Conservation (phyloP, 92 coral and sea anemone genomes). For the Porites evermanni region DNA sequence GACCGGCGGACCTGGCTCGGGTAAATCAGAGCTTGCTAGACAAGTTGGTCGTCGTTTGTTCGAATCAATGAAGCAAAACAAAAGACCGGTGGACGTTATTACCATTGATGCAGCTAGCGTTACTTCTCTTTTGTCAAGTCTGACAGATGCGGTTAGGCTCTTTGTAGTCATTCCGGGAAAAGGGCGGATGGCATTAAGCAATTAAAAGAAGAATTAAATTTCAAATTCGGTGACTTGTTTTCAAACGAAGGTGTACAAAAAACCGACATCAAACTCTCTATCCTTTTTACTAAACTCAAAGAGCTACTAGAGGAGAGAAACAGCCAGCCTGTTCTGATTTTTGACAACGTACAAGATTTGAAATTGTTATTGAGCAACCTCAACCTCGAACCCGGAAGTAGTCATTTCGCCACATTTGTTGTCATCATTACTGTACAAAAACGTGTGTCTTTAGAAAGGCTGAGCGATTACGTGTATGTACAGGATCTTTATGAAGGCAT, state of each 20-base stretch:
- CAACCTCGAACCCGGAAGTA: constrained; percentile 74
- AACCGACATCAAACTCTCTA: constrained; percentile 52
- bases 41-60: constrained; percentile 75
- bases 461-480: constrained; percentile 43
- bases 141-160: constrained; percentile 68
- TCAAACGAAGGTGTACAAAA: constrained; percentile 51
- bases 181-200: constrained; percentile 54
- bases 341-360: constrained; percentile 77
- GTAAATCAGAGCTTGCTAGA: constrained; percentile 89
- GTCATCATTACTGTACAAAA: constrained; percentile 67
- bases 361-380: constrained; percentile 59
- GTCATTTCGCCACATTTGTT: constrained; percentile 57
- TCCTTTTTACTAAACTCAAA: constrained; percentile 62
- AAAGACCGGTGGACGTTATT: constrained; percentile 70
- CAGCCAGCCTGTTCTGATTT: constrained; percentile 78
- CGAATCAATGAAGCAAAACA: constrained; percentile 33
- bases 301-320: constrained; percentile 69
- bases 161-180: constrained; percentile 50
- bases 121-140: constrained; percentile 59
- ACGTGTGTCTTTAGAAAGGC: constrained; percentile 63
- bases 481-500: constrained; percentile 74
- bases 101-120: constrained; percentile 70
- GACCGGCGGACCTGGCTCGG: constrained; percentile 89
- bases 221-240: constrained; percentile 56
- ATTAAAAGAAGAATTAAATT: constrained; percentile 62